Evolutionary conservation across 2,113 vertebrate species (phyloP).

Genomic region (Macquaria australasica): DNA sequence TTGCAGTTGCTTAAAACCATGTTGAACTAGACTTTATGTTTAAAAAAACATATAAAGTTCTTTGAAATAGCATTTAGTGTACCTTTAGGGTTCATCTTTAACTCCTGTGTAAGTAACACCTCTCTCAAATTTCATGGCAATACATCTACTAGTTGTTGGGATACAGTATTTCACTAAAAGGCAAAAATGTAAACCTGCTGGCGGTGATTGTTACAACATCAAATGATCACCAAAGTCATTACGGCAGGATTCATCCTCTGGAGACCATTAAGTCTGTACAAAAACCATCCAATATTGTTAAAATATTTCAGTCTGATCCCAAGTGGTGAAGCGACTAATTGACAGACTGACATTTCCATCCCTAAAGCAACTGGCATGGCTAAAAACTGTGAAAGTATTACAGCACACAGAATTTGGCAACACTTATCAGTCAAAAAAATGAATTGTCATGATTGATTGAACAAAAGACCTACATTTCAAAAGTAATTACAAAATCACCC

Average conservation of each 20-base stretch:
- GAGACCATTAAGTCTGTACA: neutral
- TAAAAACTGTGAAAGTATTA: constrained; percentile 10
- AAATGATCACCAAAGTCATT: neutral
- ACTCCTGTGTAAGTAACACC: neutral
- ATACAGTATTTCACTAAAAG: constrained; percentile 7
- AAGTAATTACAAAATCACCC: constrained; percentile 44
- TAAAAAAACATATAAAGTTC: too few relatives aligned
- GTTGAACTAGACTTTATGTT: too few relatives aligned
- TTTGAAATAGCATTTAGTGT: too few relatives aligned
- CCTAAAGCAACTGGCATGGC: neutral
- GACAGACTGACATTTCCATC: constrained; percentile 10
- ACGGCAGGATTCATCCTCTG: neutral
- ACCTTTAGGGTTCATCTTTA: neutral
- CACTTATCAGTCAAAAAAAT: constrained; percentile 4
- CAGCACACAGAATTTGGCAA: neutral
- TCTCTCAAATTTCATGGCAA: constrained; percentile 6
- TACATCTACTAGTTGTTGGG: neutral
- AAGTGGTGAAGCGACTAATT: neutral
- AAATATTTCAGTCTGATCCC: neutral
- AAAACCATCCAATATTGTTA: neutral
- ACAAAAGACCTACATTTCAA: constrained; percentile 36
- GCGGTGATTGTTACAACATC: too few relatives aligned
- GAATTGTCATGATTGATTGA: constrained; percentile 5
- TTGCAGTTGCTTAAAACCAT: too few relatives aligned
- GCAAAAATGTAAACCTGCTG: neutral